Evolutionary conservation across 2,113 vertebrate genomes (phyloP).

Genomic region (Larimichthys crocea): DNA sequence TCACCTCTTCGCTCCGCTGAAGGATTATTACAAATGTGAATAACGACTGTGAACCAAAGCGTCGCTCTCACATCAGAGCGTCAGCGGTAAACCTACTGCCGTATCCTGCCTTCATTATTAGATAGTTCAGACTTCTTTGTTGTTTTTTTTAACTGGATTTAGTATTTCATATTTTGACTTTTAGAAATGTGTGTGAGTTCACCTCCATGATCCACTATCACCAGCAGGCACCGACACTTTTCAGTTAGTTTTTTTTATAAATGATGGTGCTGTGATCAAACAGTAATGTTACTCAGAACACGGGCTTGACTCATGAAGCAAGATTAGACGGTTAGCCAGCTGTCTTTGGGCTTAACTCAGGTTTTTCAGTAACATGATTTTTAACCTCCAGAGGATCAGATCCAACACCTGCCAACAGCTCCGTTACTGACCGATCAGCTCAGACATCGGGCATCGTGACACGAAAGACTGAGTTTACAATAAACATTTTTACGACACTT

Average conservation of each 20-base stretch:
- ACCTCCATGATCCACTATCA: constrained; percentile 8
- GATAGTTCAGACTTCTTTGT: background rate
- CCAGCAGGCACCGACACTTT: constrained; percentile 64
- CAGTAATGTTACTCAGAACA: constrained; percentile 13
- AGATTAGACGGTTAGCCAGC: background rate
- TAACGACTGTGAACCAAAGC: constrained; percentile 57
- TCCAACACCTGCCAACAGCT: background rate
- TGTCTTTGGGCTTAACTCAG: constrained; percentile 20
- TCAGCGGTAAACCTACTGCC: constrained; percentile 26
- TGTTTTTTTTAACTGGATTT: background rate
- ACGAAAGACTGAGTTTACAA: background rate
- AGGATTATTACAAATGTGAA: constrained; percentile 96
- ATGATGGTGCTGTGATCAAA: constrained; percentile 55
- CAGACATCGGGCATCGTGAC: background rate
- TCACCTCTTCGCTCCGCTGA: constrained; percentile 94
- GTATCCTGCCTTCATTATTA: constrained; percentile 6
- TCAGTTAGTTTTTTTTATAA: constrained; percentile 12
- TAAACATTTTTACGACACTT: background rate
- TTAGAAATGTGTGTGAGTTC: constrained; percentile 21
- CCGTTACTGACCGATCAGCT: background rate
- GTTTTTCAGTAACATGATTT: background rate
- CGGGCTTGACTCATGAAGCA: constrained; percentile 36
- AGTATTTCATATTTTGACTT: constrained; percentile 10
- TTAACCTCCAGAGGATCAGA: background rate
- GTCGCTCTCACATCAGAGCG: constrained; percentile 9